Base-by-base conservation (phyloP, 2,888 invertebrate species). In the Apodemia duryi region DNA sequence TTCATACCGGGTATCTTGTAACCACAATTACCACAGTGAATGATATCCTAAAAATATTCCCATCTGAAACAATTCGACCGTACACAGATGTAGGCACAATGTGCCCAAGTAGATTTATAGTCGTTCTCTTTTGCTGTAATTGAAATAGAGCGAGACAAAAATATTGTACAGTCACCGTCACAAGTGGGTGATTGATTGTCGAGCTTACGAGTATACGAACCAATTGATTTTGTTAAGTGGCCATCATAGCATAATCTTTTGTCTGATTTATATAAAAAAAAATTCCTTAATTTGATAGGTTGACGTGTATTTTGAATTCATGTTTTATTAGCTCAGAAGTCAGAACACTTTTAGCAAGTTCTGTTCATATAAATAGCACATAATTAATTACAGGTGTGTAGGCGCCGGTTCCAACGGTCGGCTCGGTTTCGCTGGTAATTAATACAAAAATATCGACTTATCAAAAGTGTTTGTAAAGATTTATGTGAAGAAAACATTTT, bases 61-160 rank as follows among this genome's bases (percentile, higher is more conserved):
- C 54, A 54, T 54, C 54, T 29, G 28, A 54, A 54, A 54, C 54
- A 54, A 54, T 54, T 32, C 57, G 32, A 57, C 57, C 29, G 57
- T 32, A 49, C 13, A 57, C 57, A 32, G 57, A 13, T 57, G 57
- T 57, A 57, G 57, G 29, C 57, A 57, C 29, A 57, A 57, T 57
- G 32, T 13, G 57, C 32, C 29, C 57, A 57, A 54, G 32, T 57
- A 57, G 57, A 57, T 57, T 57, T 57, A 57, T 57, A 57, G 57
- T 57, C 32, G 57, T 29, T 57, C 57, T 57, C 57, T 57, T 57
- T 57, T 32, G 13, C 29, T 57, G 57, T 57, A 57, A 57, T 57
- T 57, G 57, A 57, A 57, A 32, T 57, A 57, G 57, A 57, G 32
- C 57, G 32, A 57, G 57, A 57, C 57, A 57, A 57, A 57, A 32